Evolutionary conservation across 2,888 invertebrate genomes (phyloP).

Genomic region (Pemphredon lugubris): DNA sequence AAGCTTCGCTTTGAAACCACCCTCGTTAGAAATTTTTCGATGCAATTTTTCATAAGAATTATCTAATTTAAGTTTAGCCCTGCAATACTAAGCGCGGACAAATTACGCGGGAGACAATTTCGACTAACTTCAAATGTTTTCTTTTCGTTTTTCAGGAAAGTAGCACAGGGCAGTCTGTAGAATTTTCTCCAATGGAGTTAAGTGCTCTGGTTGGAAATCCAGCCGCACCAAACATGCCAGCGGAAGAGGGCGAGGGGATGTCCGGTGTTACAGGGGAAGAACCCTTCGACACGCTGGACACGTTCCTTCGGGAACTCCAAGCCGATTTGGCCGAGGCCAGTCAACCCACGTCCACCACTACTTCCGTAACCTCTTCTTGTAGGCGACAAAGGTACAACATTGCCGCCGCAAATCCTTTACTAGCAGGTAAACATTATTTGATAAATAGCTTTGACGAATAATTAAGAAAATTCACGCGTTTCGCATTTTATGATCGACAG

Average conservation of each 20-base stretch:
- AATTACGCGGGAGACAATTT: no score
- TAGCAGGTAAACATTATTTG: constrained; percentile 87
- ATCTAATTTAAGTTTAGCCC: no score
- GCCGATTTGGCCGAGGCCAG: constrained; percentile 78
- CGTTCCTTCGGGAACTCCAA: constrained; percentile 90
- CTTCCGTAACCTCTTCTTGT: constrained; percentile 82
- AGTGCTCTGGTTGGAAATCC: constrained; percentile 77
- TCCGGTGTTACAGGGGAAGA: constrained; percentile 85
- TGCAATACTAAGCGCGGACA: no score
- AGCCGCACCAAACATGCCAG: constrained; percentile 71
- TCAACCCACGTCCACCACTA: constrained; percentile 82
- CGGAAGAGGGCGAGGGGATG: constrained; percentile 76
- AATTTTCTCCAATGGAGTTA: constrained; percentile 79
- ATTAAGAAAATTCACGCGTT: not conserved
- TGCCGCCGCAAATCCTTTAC: constrained; percentile 92
- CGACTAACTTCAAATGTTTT: not conserved
- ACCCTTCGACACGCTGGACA: constrained; percentile 92
- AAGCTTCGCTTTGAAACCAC: no score
- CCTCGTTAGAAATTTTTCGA: no score
- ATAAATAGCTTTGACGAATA: not conserved
- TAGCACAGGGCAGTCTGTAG: constrained; percentile 76
- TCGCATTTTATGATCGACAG: constrained; percentile 61
- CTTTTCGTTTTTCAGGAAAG: constrained; percentile 73
- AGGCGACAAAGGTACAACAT: constrained; percentile 88
- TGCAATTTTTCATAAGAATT: no score